Conservation (phyloP, 1,140 invertebrate species). For the Tetragnatha versicolor region DNA sequence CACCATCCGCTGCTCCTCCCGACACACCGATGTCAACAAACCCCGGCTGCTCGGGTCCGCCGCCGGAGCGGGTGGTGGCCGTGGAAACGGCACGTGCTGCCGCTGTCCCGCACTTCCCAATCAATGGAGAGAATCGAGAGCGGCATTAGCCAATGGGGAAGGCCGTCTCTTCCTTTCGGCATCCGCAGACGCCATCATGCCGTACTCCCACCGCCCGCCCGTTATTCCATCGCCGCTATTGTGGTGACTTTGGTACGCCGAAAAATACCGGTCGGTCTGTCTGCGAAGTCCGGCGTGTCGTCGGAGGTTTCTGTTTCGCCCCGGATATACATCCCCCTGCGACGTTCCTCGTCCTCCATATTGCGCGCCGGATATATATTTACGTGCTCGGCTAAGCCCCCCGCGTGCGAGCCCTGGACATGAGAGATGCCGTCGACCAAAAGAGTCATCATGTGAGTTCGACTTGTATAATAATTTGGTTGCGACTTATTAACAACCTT, state of each 20-base stretch:
- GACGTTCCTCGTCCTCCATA: constrained; percentile 5
- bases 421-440: constrained; percentile 44
- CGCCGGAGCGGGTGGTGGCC: constrained; percentile 7
- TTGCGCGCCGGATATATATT: constrained; percentile 23
- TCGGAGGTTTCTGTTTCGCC: background rate
- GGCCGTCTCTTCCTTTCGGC: constrained; percentile 10
- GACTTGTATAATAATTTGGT: background rate
- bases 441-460: constrained; percentile 20
- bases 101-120: constrained; percentile 27
- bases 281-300: too few relatives aligned
- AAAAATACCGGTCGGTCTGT: background rate
- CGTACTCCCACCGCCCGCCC: constrained; percentile 36
- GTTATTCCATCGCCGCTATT: background rate
- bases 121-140: constrained; percentile 35
- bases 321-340: background rate
- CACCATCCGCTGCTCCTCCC: too few relatives aligned
- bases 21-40: constrained; percentile 28
- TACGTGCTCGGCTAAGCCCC: too few relatives aligned
- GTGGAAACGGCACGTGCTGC: constrained; percentile 46
- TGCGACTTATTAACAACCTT: too few relatives aligned
- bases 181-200: constrained; percentile 41
- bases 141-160: constrained; percentile 24
- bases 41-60: background rate
- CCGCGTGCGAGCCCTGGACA: background rate
- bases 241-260: background rate